These are phyloP conservation scores for Cecidostiba fungosa DNA, from an alignment of 2,888 invertebrate genomes.

Conservation along the genomic window DNA sequence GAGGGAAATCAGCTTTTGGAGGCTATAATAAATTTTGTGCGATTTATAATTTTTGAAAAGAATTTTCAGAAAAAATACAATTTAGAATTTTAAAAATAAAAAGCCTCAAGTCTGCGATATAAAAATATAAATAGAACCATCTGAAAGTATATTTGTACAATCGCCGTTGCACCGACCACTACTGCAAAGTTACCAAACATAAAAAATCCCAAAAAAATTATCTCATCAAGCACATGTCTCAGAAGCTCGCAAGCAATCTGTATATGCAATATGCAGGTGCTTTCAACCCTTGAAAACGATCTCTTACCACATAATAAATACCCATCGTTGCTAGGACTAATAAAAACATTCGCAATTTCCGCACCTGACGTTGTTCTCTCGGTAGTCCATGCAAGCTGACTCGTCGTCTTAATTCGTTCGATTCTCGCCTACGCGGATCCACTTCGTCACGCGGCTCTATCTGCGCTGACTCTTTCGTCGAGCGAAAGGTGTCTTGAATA, in stretches of 20 bases:
- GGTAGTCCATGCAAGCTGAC: neutral
- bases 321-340: neutral
- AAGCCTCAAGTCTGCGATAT: neutral
- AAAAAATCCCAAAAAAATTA: neutral
- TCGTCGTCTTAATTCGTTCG: neutral
- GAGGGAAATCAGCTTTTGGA: too few relatives aligned
- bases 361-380: constrained; percentile 20
- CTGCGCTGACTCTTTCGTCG: neutral
- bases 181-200: neutral
- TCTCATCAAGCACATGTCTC: neutral
- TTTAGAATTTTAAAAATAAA: neutral
- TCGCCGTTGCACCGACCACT: neutral
- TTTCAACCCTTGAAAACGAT: neutral
- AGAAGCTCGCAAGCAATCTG: neutral
- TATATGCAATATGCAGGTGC: neutral
- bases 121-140: neutral
- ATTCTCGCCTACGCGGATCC: constrained; percentile 22
- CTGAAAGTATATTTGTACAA: too few relatives aligned
- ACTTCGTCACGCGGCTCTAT: constrained; percentile 13
- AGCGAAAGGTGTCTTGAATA: constrained; percentile 50
- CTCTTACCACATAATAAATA: neutral
- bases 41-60: too few relatives aligned
- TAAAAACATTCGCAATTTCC: constrained; percentile 43
- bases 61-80: too few relatives aligned
- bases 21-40: too few relatives aligned